Base-by-base conservation (phyloP, 1,140 invertebrate genomes). In the Melanaphis sacchari region DNA sequence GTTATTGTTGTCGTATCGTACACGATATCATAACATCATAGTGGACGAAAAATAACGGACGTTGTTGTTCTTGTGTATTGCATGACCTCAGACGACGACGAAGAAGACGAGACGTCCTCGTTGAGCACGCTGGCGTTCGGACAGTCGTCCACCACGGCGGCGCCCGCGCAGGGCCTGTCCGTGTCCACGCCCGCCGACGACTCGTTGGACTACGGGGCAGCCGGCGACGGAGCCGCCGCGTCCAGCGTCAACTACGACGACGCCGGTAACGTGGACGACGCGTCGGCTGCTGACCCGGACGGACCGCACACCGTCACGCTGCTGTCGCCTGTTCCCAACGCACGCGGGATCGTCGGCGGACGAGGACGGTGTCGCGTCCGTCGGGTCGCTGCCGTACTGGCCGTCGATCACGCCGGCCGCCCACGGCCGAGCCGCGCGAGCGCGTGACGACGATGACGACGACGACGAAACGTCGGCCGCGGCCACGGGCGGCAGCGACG, bases 401-500 rank as follows among this genome's bases (percentile, higher is more conserved):
- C 81, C 2, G 91, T 93, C 46, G 91, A 93, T 81, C 81, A 93
- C 85, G 5, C 41, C 91, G 31, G n/a, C 91, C 8, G 11, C 66
- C 7, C 24, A 43, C 0, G 91, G 36, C 15, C 90, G 38, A 26
- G 41, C 40, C 22, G 1, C 24, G 0, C 91, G 31, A n/a, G n/a
- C 40, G n/a, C 5, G 49, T 3, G 66, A 81, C 2, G 76, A 82
- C 26, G 91, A 82, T 21, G 91, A 92, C 54, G 90, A 91, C 41
- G 95, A 92, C 21, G 91, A 92, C 43, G 91, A 82, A 8, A 0
- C 43, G 81, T 84, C 81, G 36, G 52, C 76, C 38, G 41, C 38
- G 85, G 15, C 31, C 84, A 43, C 84, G 84, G 31, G 84, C 0
- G 43, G 26, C 90, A n/a, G 76, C 5, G 90, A 91, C 40, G 90